Conservation (phyloP, 2,888 invertebrate species). For the Tromatobia lineatoria region DNA sequence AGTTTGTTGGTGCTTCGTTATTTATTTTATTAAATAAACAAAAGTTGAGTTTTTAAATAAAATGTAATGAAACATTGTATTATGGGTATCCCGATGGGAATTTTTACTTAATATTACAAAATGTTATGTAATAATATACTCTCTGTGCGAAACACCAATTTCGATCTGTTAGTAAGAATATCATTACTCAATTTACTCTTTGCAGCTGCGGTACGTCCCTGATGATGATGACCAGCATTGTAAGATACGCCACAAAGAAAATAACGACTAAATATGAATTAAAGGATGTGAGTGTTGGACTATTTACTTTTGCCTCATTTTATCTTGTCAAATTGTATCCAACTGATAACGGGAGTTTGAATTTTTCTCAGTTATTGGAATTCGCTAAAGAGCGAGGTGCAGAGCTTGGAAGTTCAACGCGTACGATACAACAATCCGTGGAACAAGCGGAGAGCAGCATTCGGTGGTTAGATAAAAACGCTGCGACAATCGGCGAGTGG, state of each 20-base stretch:
- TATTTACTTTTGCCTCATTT: background rate
- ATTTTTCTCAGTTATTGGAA: conserved; percentile 87
- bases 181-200: conserved; percentile 66
- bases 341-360: background rate
- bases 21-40: no score
- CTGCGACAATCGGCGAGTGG: conserved; percentile 92
- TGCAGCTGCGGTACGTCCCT: conserved; percentile 91
- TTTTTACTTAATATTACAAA: background rate
- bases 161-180: background rate
- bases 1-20: no score
- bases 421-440: conserved; percentile 92
- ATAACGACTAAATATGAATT: conserved; percentile 92
- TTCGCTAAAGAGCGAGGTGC: conserved; percentile 89
- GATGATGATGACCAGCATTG: conserved; percentile 89
- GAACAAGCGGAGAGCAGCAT: conserved; percentile 94
- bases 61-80: no score
- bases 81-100: no score
- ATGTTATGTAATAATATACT: background rate
- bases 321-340: background rate
- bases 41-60: no score
- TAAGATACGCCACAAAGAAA: conserved; percentile 90
- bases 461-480: conserved; percentile 93
- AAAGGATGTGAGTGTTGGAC: conserved; percentile 88
- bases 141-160: background rate
- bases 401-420: conserved; percentile 89